Base-by-base conservation (phyloP, 2,113 vertebrate genomes). In the Poeciliopsis retropinna region DNA sequence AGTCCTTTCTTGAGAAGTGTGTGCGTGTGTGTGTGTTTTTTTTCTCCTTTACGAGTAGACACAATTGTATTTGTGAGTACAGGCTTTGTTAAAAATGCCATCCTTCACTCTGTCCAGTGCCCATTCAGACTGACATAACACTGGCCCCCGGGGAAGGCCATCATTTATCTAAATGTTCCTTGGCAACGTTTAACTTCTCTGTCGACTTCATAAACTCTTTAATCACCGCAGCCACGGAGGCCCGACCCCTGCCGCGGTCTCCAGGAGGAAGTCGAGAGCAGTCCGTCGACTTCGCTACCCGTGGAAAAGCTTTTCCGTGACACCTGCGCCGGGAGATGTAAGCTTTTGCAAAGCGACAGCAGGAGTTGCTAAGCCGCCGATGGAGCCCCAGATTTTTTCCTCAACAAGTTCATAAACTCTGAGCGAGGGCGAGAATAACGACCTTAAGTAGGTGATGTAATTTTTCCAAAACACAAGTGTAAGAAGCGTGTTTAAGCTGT, bases 61-160 rank as follows among this genome's bases (percentile, higher is more conserved):
- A 87, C 76, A 84, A 88, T 82, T 85, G 81, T 89, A 81, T 89
- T 89, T 83, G 82, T 81, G 88, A 83, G 85, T 76, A 81, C 78
- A 54, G 51, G 72, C 70, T 78, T 83, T 83, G 85, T 92, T 87
- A 90, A 31, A 91, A 92, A 84, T 91, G 88, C 89, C 87, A 91
- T 87, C 86, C 77, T 82, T 85, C 83, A 87, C 86, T 90, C 82
- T 92, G 76, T 82, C 88, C 82, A 80, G 81, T 72, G 69, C 82
- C 90, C 89, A 91, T 88, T 91, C 79, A 74, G 76, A 78, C 86
- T 92, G 91, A 92, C 90, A 92, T 91, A 92, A 91, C 84, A 81
- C 87, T 90, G 87, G 85, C 85, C 81, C 82, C 11, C n/a, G n/a
- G 1, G 75, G 67, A 78, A 87, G 81, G 75, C 80, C 89, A 88